Percentiles rank a stretch among this genome's conserved stretches.
These are phyloP conservation scores for Catharus ustulatus DNA, from an alignment of 2,797 vertebrate species.

Conservation along the genomic window DNA sequence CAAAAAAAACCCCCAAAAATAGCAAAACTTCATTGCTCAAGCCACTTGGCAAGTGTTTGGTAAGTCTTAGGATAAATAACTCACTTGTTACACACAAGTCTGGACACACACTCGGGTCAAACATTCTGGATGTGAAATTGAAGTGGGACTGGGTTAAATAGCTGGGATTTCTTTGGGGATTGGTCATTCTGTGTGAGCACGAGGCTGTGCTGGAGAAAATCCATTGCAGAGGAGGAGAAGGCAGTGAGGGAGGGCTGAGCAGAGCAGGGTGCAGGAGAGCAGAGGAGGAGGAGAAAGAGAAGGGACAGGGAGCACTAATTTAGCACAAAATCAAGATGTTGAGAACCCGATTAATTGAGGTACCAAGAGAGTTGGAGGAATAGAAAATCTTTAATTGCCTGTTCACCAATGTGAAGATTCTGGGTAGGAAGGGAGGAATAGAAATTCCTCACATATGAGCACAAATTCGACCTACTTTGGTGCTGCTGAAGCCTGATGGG, in stretches of 20 bases:
- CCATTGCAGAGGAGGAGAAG: neutral
- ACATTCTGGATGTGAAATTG: neutral
- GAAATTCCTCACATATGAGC: neutral
- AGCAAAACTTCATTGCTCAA: neutral
- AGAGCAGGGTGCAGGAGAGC: neutral
- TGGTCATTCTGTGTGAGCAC: neutral
- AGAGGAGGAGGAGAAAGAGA: neutral
- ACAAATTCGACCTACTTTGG: conserved; percentile 41
- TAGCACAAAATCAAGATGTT: conserved; percentile 57
- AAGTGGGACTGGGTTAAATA: neutral
- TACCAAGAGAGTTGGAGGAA: conserved; percentile 48
- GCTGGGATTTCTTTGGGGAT: neutral
- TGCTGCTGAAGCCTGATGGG: conserved; percentile 22
- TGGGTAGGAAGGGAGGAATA: conserved; percentile 8
- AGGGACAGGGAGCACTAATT: conserved; percentile 15
- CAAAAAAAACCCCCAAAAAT: accelerated
- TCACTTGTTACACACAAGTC: neutral
- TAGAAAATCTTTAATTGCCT: conserved; percentile 63
- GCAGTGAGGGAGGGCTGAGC: neutral
- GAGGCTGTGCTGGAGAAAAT: neutral
- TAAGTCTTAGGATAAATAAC: neutral
- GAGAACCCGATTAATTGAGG: conserved; percentile 43
- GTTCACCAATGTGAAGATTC: neutral
- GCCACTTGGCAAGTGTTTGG: neutral
- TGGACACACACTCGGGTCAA: neutral